These are phyloP conservation scores for Neofelis nebulosa DNA, from an alignment of 2,113 vertebrate genomes.

Conservation along the genomic window DNA sequence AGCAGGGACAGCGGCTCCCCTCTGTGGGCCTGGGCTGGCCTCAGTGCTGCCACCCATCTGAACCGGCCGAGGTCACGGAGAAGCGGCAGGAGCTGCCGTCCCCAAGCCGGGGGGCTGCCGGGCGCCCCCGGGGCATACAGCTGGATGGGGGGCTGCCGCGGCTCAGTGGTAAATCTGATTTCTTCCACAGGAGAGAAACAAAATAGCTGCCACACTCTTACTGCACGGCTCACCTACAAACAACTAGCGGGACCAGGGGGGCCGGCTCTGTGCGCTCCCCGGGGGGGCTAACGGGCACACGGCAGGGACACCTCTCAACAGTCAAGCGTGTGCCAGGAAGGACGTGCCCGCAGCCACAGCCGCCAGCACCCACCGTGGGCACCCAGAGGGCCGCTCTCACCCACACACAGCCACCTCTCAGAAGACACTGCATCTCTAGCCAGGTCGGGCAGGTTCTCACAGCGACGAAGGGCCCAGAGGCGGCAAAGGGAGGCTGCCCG, in stretches of 20 bases:
- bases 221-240: neutral
- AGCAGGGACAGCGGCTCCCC: neutral
- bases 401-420: neutral
- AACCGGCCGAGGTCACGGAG: accelerated
- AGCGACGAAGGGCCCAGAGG: neutral
- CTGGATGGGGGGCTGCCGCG: neutral
- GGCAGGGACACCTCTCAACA: too few relatives aligned
- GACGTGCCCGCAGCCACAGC: too few relatives aligned
- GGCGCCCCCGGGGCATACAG: accelerated
- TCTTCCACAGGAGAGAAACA: neutral
- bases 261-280: neutral
- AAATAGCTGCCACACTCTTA: too few relatives aligned
- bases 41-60: accelerated
- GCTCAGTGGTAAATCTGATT: neutral
- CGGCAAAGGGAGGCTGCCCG: neutral
- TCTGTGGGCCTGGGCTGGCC: accelerated
- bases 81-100: accelerated
- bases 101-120: neutral
- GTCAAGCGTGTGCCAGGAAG: too few relatives aligned
- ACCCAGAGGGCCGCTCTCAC: too few relatives aligned
- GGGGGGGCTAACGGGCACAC: neutral
- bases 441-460: neutral
- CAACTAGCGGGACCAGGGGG: neutral
- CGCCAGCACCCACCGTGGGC: neutral
- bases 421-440: neutral